A percentile compares a stretch with the other conserved stretches of the same genome.
Evolutionary conservation across 2,888 invertebrate genomes (phyloP).

Genomic region (Ypsolopha sequella): DNA sequence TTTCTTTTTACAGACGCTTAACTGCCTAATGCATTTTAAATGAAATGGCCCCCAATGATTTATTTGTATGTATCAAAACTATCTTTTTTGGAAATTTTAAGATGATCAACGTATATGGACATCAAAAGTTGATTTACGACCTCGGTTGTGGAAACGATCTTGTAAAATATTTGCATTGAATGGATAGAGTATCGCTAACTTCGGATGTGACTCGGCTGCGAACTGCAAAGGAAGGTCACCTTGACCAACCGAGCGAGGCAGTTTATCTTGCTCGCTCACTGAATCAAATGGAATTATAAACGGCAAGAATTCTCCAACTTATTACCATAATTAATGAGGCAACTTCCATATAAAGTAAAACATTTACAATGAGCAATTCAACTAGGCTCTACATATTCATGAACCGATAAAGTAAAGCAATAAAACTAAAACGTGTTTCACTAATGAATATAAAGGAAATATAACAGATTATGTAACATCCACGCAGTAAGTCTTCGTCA

Average conservation of each 20-base stretch:
- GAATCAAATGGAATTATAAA: slow-evolving; percentile 10
- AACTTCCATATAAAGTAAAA: background rate
- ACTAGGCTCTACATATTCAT: too few species aligned
- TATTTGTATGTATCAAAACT: slow-evolving; percentile 4
- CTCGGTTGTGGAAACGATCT: background rate
- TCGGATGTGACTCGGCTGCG: slow-evolving; percentile 33
- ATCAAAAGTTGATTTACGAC: background rate
- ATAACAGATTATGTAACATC: too few species aligned
- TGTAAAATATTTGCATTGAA: slow-evolving; percentile 53
- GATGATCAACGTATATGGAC: background rate
- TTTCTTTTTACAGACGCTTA: slow-evolving; percentile 31
- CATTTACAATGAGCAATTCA: background rate
- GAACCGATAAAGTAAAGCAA: too few species aligned
- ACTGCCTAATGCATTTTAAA: slow-evolving; percentile 19
- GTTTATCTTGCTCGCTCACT: slow-evolving; percentile 29
- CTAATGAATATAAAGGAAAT: too few species aligned
- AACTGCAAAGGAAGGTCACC: slow-evolving; percentile 50
- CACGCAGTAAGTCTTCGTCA: too few species aligned
- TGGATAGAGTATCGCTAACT: slow-evolving; percentile 52
- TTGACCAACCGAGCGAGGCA: slow-evolving; percentile 40
- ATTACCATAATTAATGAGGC: slow-evolving; percentile 6
- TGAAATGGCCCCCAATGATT: slow-evolving; percentile 10
- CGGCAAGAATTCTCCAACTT: slow-evolving; percentile 5
- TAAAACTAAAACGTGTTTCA: too few species aligned
- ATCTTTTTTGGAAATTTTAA: background rate